These are phyloP conservation scores for Oryzias celebensis DNA, from an alignment of 2,113 vertebrate species.

Conservation along the genomic window DNA sequence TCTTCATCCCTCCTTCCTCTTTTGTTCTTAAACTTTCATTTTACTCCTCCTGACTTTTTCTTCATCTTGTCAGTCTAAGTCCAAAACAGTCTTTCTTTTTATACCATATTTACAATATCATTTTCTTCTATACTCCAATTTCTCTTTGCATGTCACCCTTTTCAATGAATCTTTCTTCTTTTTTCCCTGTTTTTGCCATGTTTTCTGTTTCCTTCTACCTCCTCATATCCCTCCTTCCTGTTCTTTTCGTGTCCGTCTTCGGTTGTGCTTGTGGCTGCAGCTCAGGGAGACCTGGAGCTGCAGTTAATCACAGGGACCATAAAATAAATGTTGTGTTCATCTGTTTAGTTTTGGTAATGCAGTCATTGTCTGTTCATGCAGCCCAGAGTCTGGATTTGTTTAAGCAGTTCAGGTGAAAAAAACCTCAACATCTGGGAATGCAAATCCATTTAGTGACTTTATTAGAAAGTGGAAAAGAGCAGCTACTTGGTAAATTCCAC, in stretches of 20 bases:
- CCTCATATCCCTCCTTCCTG: background rate
- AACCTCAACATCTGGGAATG: background rate
- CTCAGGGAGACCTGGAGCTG: background rate
- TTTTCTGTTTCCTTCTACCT: background rate
- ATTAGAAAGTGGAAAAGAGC: background rate
- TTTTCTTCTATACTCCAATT: background rate
- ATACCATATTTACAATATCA: background rate
- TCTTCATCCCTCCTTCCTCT: background rate
- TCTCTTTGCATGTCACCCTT: background rate
- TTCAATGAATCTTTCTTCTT: background rate
- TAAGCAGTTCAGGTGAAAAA: constrained; percentile 7
- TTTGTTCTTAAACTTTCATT: background rate
- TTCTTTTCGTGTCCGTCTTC: background rate
- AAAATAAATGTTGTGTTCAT: background rate
- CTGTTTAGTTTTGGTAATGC: background rate
- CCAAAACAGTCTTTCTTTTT: no score
- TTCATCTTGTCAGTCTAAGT: background rate
- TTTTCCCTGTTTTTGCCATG: background rate
- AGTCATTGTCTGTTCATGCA: constrained; percentile 20
- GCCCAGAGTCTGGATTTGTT: constrained; percentile 8
- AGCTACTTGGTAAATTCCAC: background rate
- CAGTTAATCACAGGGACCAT: background rate
- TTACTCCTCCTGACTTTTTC: background rate
- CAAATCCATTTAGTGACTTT: background rate
- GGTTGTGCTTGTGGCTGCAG: background rate